Evolutionary conservation across 2,888 invertebrate genomes (phyloP).

Genomic region (Allygus modestus): DNA sequence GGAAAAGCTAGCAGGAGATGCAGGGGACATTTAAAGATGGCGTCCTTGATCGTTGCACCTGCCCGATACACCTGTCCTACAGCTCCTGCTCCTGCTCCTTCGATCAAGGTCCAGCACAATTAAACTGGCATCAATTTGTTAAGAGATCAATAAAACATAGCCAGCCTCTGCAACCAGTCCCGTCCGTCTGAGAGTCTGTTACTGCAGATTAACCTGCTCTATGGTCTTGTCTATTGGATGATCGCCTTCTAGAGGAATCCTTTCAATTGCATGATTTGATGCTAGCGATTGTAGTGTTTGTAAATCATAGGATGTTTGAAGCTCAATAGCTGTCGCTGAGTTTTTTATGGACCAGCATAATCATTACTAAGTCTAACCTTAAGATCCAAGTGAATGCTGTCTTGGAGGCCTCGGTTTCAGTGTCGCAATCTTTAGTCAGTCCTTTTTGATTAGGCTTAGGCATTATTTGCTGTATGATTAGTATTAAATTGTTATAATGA

Average conservation of each 20-base stretch:
- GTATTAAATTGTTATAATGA: too few relatives aligned
- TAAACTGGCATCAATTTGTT: constrained; percentile 29
- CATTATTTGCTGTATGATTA: too few relatives aligned
- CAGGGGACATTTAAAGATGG: constrained; percentile 45
- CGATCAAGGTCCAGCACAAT: neutral
- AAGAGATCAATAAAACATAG: constrained; percentile 41
- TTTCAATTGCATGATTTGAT: neutral
- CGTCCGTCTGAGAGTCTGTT: too few relatives aligned
- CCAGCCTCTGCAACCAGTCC: neutral
- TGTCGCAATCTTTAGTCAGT: too few relatives aligned
- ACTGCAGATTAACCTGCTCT: neutral
- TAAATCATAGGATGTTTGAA: too few relatives aligned
- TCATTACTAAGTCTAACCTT: too few relatives aligned
- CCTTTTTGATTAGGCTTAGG: too few relatives aligned
- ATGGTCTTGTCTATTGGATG: neutral
- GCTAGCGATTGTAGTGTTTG: neutral
- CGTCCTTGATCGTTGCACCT: constrained; percentile 23
- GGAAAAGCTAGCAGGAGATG: constrained; percentile 1
- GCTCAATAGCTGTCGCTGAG: too few relatives aligned
- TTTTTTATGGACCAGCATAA: too few relatives aligned
- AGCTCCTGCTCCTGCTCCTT: neutral
- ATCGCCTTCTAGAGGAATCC: neutral
- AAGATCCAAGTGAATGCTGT: too few relatives aligned
- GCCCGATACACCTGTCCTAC: constrained; percentile 38
- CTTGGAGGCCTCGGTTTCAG: too few relatives aligned